Percentiles rank a stretch among this genome's conserved stretches.
Evolutionary conservation across 1,140 invertebrate species (phyloP).

Genomic region (Cotesia glomerata): DNA sequence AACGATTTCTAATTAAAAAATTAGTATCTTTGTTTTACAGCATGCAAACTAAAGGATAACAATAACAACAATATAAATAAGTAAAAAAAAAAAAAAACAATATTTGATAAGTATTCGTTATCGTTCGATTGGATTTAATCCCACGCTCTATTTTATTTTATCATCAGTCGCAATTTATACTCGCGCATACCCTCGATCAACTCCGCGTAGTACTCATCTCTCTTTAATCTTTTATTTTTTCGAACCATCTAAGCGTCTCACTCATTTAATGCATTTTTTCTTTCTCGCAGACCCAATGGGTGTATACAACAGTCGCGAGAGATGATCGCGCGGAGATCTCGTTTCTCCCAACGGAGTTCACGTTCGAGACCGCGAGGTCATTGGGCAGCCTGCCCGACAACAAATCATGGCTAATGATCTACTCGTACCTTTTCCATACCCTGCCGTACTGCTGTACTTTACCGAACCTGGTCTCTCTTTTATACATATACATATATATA

Average conservation of each 20-base stretch:
- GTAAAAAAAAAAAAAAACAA: not conserved
- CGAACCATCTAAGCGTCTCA: not conserved
- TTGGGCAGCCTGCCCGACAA: slow-evolving; percentile 62
- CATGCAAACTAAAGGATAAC: not conserved
- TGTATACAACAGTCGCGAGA: slow-evolving; percentile 24
- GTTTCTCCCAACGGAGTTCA: slow-evolving; percentile 41
- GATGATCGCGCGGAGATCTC: slow-evolving; percentile 41
- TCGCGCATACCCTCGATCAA: slow-evolving; percentile 7
- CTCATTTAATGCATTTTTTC: not conserved
- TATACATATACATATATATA: not conserved
- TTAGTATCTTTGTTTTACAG: not conserved
- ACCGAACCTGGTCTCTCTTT: not conserved
- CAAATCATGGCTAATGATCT: slow-evolving; percentile 66
- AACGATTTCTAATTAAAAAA: not conserved
- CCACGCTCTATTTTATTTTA: slow-evolving; percentile 29
- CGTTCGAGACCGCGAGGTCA: slow-evolving; percentile 59
- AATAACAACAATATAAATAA: not conserved
- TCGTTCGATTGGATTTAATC: slow-evolving; percentile 18
- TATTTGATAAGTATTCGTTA: not conserved
- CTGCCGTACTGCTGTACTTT: not conserved
- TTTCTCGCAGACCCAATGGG: slow-evolving; percentile 17
- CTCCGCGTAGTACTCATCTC: not conserved
- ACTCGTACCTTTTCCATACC: slow-evolving; percentile 39
- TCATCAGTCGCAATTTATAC: slow-evolving; percentile 23
- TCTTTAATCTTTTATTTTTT: not conserved